Evolutionary conservation across 2,888 invertebrate genomes (phyloP), one percentile per base, ranked within the genome.

Genomic region (Clitarchus hookeri): DNA sequence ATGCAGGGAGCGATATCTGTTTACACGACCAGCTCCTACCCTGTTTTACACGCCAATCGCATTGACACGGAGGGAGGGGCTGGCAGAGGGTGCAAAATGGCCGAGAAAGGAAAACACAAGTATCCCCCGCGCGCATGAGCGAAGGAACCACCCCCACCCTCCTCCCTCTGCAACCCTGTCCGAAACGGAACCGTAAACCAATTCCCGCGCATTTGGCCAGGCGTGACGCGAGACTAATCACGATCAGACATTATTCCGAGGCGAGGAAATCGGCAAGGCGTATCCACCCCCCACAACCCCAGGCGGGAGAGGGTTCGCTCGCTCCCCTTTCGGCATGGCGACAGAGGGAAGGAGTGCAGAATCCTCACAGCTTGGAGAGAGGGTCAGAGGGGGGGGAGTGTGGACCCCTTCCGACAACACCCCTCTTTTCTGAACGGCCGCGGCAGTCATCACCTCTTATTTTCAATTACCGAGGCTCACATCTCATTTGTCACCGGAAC

Each of bases 221-320:
- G 65, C 65, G 65, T n/a, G 19, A n/a, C 65, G 23, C 23, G 65
- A 0, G 65, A 65, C 65, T 65, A 65, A 65, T 65, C 65, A 23
- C 65, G 65, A 65, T 65, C 19, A 65, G 65, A 19, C 65, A 65
- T 65, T 65, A 65, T 65, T 65, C 65, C 65, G 65, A 65, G 65
- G 65, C 65, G 65, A 65, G 65, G 23, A 65, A 65, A 65, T 65
- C 16, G 65, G 8, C 65, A n/a, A 23, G 65, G 65, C 65, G 65
- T 16, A 19, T 65, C n/a, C 23, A 23, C 65, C 65, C n/a, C n/a
- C 19, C 8, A 6, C n/a, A 12, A 0, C 13, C 48, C 48, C 1
- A 48, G 48, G 1, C 48, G 48, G 48, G 12, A 11, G 48, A 48
- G 48, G 48, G 48, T 48, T 11, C 48, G 48, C 16, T 48, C 48